Evolutionary conservation across 2,888 invertebrate species (phyloP), one percentile per base, ranked within the genome.

Genomic region (Nemotelus pantherinus): DNA sequence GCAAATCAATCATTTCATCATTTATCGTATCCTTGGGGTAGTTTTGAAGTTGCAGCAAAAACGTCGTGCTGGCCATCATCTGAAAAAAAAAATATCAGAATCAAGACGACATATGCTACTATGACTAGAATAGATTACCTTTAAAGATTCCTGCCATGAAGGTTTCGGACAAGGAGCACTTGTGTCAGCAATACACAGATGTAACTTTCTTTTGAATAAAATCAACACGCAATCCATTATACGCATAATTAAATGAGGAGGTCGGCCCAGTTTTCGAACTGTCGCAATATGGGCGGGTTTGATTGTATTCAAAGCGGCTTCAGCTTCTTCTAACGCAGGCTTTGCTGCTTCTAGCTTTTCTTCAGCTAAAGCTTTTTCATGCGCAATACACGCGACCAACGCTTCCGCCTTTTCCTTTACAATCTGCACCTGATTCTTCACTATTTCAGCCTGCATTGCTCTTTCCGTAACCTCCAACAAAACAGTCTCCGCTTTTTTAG

Each of bases 201-300:
- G 95, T 65, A 97, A 85, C 86, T 93, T 93, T 80, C 96, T 91
- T 89, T 97, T 97, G 85, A 98, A 98, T 44, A 98, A 88, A 82
- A 98, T 94, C 82, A 98, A 85, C 0, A 97, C 98, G 85, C 96
- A 96, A 86, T 98, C 98, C 98, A 98, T 98, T 82, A 98, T 98
- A 80, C 98, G 90, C 98, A 98, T 95, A 83, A 98, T 98, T 7
- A 98, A 89, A 88, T 98, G 98, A 0, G 98, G 98, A 0, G 98
- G 98, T 80, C 98, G 90, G 6, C 97, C 98, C 76, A 98, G 88
- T 87, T 98, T 98, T 81, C 98, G 90, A 0, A 98, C 98, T 70
- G 96, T 96, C 2, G 97, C 93, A 85, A 98, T 98, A 85, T 98
- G 97, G 3, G 97, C 96, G 58, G 97, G 97, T 86, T 98, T 98